Conservation (phyloP, 2,113 vertebrate species). For the Chlamydotis undulata region DNA sequence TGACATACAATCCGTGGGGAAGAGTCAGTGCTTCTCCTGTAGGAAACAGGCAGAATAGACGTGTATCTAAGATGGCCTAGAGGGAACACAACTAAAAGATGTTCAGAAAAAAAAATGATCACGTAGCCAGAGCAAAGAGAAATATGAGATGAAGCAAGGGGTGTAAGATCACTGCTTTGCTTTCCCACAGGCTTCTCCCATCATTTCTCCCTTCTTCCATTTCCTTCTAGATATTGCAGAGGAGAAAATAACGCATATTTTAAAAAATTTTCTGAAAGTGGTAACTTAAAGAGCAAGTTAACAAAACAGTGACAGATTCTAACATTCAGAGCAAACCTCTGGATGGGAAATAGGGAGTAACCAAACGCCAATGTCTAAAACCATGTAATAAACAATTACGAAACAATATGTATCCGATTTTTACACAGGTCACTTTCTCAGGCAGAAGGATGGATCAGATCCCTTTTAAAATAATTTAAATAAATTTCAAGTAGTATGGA, state of each 20-base stretch:
- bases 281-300: background rate
- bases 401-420: background rate
- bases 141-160: background rate
- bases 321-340: background rate
- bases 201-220: background rate
- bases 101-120: background rate
- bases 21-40: background rate
- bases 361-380: background rate
- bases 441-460: background rate
- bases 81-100: background rate
- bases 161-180: background rate
- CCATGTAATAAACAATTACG: background rate
- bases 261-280: background rate
- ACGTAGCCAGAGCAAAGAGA: background rate
- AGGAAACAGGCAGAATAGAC: background rate
- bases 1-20: background rate
- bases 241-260: background rate
- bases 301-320: background rate
- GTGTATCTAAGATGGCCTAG: background rate
- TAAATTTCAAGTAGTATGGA: background rate
- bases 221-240: background rate
- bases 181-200: background rate
- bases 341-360: background rate
- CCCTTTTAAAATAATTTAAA: background rate
- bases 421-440: background rate